Evolutionary conservation across 2,888 invertebrate species (phyloP).

Genomic region (Aradus depressus): DNA sequence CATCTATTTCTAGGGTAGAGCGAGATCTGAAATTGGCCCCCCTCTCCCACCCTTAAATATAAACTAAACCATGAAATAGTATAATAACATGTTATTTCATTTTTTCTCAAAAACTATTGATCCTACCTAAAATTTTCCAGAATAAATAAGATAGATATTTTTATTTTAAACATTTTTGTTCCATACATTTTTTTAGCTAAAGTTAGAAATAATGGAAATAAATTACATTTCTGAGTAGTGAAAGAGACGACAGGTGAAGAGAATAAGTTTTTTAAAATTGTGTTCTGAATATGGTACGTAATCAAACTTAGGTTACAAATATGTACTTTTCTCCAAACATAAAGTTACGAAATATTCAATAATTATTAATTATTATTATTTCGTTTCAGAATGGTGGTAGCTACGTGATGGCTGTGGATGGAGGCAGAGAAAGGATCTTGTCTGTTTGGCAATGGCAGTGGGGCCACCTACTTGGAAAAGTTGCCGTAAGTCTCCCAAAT

Average conservation of each 20-base stretch:
- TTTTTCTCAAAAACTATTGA: neutral
- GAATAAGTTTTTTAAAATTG: too few species aligned
- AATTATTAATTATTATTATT: neutral
- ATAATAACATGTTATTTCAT: neutral
- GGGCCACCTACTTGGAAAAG: conserved; percentile 85
- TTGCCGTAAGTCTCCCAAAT: conserved; percentile 59
- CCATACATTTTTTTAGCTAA: too few species aligned
- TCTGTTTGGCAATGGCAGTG: conserved; percentile 95
- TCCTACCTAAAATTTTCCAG: too few species aligned
- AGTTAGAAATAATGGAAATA: too few species aligned
- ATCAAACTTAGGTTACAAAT: too few species aligned
- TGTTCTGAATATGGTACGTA: too few species aligned
- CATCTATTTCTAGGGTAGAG: neutral
- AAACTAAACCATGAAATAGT: neutral
- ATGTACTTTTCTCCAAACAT: too few species aligned
- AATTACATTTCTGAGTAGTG: too few species aligned
- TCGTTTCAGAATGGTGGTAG: conserved; percentile 71
- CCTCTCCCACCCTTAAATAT: neutral
- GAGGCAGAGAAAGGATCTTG: conserved; percentile 76
- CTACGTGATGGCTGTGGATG: conserved; percentile 80
- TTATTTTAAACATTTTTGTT: too few species aligned
- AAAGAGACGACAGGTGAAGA: too few species aligned
- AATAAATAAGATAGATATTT: too few species aligned
- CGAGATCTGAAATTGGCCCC: neutral
- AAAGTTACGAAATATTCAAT: neutral